phyloP scores from a whole-genome alignment of 2,888 invertebrate genomes.

The Diachrysia chrysitis region DNA sequence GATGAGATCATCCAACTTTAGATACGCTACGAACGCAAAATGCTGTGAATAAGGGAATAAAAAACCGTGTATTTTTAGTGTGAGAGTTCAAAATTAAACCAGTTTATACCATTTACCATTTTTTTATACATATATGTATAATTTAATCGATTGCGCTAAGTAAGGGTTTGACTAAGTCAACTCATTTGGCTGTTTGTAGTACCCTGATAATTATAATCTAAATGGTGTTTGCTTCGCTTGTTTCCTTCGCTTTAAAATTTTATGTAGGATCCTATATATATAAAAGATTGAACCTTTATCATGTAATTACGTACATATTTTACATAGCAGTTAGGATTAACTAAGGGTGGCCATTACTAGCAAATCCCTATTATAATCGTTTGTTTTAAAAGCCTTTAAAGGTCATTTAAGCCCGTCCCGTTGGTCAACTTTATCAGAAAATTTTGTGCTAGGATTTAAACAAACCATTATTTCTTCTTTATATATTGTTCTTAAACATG shows the following conservation, averaged over 20 bases:
- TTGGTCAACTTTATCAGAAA: background rate
- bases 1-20: background rate
- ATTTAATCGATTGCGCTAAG: conserved; percentile 10
- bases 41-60: background rate
- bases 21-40: background rate
- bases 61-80: background rate
- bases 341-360: background rate
- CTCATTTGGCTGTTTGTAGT: background rate
- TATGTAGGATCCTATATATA: background rate
- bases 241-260: background rate
- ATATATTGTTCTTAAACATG: too few relatives aligned
- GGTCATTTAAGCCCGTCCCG: background rate
- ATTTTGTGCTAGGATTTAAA: background rate
- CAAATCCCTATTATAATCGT: background rate
- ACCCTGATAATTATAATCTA: background rate
- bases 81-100: background rate
- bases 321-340: too few relatives aligned
- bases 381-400: background rate
- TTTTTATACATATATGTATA: too few relatives aligned
- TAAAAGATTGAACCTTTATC: background rate
- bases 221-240: background rate
- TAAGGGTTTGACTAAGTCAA: conserved; percentile 1
- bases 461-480: too few relatives aligned
- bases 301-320: too few relatives aligned
- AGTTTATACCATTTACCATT: too few relatives aligned